phyloP scores from a whole-genome alignment of 37 sponge, comb jelly and placozoan genomes.

The Geodia barretti region DNA sequence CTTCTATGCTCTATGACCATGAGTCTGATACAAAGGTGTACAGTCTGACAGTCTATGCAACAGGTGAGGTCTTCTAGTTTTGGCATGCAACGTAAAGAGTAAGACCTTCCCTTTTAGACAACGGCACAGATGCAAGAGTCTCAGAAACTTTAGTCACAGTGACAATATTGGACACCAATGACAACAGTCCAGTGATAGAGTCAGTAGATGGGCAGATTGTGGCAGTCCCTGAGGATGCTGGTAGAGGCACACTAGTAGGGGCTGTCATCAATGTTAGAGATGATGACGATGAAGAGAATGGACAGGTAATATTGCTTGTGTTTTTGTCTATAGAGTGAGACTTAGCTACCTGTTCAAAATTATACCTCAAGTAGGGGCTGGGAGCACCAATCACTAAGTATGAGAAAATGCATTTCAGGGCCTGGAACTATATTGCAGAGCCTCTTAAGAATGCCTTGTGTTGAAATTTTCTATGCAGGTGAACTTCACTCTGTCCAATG shows the following conservation, averaged over 20 bases:
- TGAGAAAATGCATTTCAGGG: too few relatives aligned
- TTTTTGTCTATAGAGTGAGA: too few relatives aligned
- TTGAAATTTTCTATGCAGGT: too few relatives aligned
- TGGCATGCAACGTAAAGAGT: too few relatives aligned
- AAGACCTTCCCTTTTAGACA: neutral
- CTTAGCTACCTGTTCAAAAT: too few relatives aligned
- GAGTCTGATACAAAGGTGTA: neutral
- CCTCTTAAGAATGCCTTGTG: too few relatives aligned
- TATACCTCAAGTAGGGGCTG: too few relatives aligned
- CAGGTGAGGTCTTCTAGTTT: neutral
- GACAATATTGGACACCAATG: slow-evolving; percentile 15
- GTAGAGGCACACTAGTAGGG: slow-evolving; percentile 1
- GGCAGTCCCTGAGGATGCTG: slow-evolving; percentile 16
- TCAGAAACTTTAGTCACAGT: neutral
- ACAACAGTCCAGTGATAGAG: slow-evolving; percentile 20
- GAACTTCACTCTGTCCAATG: slow-evolving; percentile 35
- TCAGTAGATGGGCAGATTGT: neutral
- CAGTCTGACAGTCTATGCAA: slow-evolving; percentile 3
- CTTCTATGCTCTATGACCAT: slow-evolving; percentile 9
- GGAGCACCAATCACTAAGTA: too few relatives aligned
- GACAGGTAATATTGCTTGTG: slow-evolving; percentile 8
- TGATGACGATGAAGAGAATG: slow-evolving; percentile 38
- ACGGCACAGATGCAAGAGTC: neutral
- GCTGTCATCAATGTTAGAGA: slow-evolving; percentile 16
- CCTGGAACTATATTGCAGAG: neutral